A percentile compares a stretch with the other conserved stretches of the same genome.
These are phyloP conservation scores for Galleria mellonella DNA, from an alignment of 1,140 invertebrate species.

Conservation along the genomic window DNA sequence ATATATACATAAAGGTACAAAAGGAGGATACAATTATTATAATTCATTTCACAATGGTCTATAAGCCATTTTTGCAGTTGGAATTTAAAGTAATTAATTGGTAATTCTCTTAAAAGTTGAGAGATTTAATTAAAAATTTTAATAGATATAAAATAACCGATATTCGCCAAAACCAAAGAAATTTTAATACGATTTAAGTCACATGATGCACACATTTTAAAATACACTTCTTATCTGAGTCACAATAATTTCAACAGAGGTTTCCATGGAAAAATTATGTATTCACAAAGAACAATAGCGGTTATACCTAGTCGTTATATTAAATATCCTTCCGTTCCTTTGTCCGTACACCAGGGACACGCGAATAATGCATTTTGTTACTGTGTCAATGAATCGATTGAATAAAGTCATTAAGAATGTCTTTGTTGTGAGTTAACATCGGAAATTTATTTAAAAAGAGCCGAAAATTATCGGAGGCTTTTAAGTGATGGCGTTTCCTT, in stretches of 20 bases:
- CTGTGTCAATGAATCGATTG: conserved; percentile 3
- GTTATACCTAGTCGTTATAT: conserved; percentile 1
- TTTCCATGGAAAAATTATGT: conserved; percentile 2
- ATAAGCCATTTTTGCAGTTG: no score
- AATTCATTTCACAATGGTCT: no score
- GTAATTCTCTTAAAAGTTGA: no score
- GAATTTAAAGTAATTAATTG: no score
- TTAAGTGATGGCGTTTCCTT: no score
- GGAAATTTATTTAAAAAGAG: conserved; percentile 4
- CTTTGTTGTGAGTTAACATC: conserved; percentile 11
- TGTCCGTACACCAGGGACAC: neutral
- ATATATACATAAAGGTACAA: no score
- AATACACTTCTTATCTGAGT: neutral
- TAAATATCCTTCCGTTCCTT: neutral
- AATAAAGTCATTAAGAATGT: conserved; percentile 21
- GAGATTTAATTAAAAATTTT: no score
- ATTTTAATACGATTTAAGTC: no score
- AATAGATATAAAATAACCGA: no score
- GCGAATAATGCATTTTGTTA: neutral
- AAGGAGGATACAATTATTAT: no score
- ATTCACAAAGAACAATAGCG: conserved; percentile 3
- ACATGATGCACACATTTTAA: neutral
- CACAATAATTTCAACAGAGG: neutral
- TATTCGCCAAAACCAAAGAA: no score
- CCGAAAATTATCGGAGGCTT: neutral